These are phyloP conservation scores for Cerastoderma edule DNA, from an alignment of 2,888 invertebrate genomes.

Conservation along the genomic window DNA sequence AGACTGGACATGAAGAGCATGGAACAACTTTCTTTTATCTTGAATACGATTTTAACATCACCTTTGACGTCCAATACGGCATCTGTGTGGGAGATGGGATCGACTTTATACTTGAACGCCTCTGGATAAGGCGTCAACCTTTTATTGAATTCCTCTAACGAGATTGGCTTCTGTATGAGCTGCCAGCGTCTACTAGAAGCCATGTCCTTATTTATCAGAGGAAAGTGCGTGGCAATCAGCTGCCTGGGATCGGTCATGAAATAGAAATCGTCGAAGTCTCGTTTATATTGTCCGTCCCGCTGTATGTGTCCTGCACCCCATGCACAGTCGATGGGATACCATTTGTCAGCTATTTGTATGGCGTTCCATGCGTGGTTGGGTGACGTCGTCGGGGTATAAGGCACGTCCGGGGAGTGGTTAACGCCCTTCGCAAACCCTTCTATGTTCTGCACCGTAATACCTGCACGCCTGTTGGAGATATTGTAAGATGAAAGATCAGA, in stretches of 20 bases:
- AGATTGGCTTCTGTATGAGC: slow-evolving; percentile 32
- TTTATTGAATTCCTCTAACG: slow-evolving; percentile 40
- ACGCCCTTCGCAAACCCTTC: slow-evolving; percentile 57
- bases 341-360: slow-evolving; percentile 38
- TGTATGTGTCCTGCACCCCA: slow-evolving; percentile 60
- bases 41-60: slow-evolving; percentile 17
- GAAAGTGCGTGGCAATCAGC: slow-evolving; percentile 36
- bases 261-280: slow-evolving; percentile 36
- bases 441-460: slow-evolving; percentile 45
- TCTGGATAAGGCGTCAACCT: slow-evolving; percentile 9
- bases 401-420: slow-evolving; percentile 39
- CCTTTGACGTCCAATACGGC: slow-evolving; percentile 13
- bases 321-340: slow-evolving; percentile 56
- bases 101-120: slow-evolving; percentile 26
- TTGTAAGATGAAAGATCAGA: too few relatives aligned
- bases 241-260: slow-evolving; percentile 48
- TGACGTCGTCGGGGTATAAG: slow-evolving; percentile 3
- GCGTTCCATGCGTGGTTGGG: slow-evolving; percentile 64
- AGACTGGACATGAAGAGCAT: slow-evolving; percentile 11
- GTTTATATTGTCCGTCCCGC: slow-evolving; percentile 25
- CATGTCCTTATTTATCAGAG: slow-evolving; percentile 22
- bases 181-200: slow-evolving; percentile 38
- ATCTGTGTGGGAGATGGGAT: slow-evolving; percentile 23
- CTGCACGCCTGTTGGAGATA: slow-evolving; percentile 34
- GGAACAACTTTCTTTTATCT: neutral